phyloP scores from a whole-genome alignment of 2,888 invertebrate genomes.

The Tiliacea aurago region DNA sequence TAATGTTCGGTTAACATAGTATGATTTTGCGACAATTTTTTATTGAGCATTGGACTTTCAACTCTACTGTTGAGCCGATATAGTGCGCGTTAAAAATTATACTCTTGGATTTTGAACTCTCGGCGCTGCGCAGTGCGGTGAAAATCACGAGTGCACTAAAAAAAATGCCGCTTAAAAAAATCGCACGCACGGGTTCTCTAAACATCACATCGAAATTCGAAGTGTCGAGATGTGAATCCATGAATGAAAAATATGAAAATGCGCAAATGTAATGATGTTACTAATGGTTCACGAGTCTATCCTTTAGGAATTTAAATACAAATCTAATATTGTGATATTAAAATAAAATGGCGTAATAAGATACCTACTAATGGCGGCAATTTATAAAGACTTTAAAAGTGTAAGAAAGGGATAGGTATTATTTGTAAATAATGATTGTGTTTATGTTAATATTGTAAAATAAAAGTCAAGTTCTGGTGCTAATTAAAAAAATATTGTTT shows the following conservation, averaged over 20 bases:
- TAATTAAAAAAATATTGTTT: conserved; percentile 5
- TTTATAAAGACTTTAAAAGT: neutral
- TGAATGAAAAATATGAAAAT: no score
- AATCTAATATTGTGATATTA: neutral
- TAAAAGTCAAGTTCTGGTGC: neutral
- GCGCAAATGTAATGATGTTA: no score
- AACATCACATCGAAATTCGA: neutral
- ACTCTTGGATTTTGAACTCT: neutral
- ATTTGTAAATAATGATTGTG: neutral
- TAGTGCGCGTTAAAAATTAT: neutral
- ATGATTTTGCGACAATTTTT: no score
- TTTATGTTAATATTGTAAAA: neutral
- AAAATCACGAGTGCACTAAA: neutral
- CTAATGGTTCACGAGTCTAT: no score
- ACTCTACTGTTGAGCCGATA: neutral
- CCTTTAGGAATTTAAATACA: neutral
- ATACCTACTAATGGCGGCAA: neutral
- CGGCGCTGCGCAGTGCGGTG: neutral
- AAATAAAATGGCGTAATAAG: neutral
- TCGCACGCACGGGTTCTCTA: neutral
- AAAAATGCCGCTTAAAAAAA: neutral
- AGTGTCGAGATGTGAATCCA: neutral
- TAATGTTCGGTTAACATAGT: neutral
- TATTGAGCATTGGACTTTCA: neutral
- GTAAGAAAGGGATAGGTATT: neutral